Percentiles rank a stretch among this genome's conserved stretches.
These are phyloP conservation scores for Eubucco bourcierii DNA, from an alignment of 2,113 vertebrate species.

Conservation along the genomic window DNA sequence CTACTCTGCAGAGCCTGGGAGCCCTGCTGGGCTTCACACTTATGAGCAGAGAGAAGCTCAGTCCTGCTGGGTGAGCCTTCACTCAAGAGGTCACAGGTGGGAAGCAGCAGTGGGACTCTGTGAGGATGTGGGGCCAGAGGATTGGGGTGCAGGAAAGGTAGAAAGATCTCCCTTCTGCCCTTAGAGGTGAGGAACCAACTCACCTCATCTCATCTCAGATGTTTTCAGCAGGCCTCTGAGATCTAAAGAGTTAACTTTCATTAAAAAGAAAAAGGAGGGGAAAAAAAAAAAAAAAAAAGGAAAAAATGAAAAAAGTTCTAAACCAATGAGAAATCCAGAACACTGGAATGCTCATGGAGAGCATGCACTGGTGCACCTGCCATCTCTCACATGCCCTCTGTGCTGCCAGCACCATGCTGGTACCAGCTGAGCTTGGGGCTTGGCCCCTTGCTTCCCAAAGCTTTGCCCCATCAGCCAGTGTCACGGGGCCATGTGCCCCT, in stretches of 20 bases:
- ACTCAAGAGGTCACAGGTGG: accelerated
- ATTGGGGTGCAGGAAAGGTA: accelerated
- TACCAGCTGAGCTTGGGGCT: accelerated
- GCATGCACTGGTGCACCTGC: accelerated
- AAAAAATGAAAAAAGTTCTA: not conserved
- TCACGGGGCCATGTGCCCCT: accelerated
- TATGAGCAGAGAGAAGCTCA: not conserved
- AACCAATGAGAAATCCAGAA: not conserved
- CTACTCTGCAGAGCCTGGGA: accelerated
- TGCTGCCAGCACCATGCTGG: accelerated
- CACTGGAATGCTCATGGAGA: not conserved
- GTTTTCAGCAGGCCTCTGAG: not conserved
- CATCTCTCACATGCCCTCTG: not conserved
- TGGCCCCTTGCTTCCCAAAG: not conserved
- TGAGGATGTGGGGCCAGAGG: not conserved
- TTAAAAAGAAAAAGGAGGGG: not conserved
- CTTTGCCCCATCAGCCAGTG: accelerated
- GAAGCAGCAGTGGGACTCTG: not conserved
- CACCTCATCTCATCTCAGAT: not conserved
- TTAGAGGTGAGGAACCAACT: not conserved
- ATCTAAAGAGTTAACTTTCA: not conserved
- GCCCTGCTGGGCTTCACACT: accelerated
- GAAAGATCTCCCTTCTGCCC: not conserved
- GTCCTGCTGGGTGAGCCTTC: accelerated
- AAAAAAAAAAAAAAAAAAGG: not conserved